Percentiles rank a stretch among this genome's conserved stretches.
Conservation (phyloP, 2,888 invertebrate species). For the Temnothorax unifasciatus region DNA sequence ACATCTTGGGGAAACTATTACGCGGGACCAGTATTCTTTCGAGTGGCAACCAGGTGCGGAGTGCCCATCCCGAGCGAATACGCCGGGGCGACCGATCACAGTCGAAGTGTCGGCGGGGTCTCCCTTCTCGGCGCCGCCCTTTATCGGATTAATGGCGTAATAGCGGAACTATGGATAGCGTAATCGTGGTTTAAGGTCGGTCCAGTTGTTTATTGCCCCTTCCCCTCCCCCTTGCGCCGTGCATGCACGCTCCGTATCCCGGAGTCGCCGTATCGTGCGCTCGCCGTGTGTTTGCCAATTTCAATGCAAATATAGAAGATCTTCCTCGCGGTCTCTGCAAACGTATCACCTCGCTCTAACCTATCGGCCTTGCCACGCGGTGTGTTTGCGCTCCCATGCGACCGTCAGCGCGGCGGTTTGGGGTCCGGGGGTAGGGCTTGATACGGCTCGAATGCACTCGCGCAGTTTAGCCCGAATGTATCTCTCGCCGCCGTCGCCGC, state of each 20-base stretch:
- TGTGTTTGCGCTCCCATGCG: conserved; percentile 65
- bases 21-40: not conserved
- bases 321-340: conserved; percentile 71
- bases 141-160: conserved; percentile 47
- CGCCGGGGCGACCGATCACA: not conserved
- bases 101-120: not conserved
- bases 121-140: not conserved
- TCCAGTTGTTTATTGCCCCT: conserved; percentile 61
- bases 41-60: not conserved
- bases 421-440: conserved; percentile 33
- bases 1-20: not conserved
- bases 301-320: conserved; percentile 80
- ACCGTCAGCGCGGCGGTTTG: conserved; percentile 39
- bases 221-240: conserved; percentile 9
- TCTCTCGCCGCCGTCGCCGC: conserved; percentile 12
- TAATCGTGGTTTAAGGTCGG: conserved; percentile 52
- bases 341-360: conserved; percentile 74
- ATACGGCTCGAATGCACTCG: conserved; percentile 54
- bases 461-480: conserved; percentile 48
- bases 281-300: conserved; percentile 78
- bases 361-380: conserved; percentile 68
- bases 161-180: conserved; percentile 37
- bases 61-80: not conserved
- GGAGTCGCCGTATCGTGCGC: conserved; percentile 40
- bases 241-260: conserved; percentile 25